Evolutionary conservation across 1,140 invertebrate species (phyloP), one percentile per base, ranked within the genome.

Genomic region (Drosophila albomicans): DNA sequence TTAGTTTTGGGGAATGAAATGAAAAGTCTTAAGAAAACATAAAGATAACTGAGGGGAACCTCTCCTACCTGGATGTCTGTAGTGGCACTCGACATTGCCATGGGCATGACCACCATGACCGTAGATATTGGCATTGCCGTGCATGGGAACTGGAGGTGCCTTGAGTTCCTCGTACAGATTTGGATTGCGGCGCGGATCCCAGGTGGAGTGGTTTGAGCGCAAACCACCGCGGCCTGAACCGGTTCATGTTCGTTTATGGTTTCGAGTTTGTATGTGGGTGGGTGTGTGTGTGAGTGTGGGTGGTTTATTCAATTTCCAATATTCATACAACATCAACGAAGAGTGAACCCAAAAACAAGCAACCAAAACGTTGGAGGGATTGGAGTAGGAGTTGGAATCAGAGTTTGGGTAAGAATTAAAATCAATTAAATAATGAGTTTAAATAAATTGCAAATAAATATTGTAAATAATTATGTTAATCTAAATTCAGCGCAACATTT

Each of bases 111-210:
- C 81, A 56, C 85, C 79, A 61, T 91, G 89, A 58, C 85, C 79
- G 58, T 91, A 91, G 51, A 88, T 84, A 65, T 89, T 89, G 63
- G 75, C 84, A 62, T 76, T 89, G 78, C 91, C 91, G 61, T 91
- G 90, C 79, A 92, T 74, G 56, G 92, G 92, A 35, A 93, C 94
- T 81, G 95, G 95, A 45, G 94, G 94, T n/a, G 92, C 86, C 90
- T 94, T 94, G 84, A 96, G 94, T 93, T 97, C 96, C 94, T 97
- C 97, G 93, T 98, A 98, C 58, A 92, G 78, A 93, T 97, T 96
- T 91, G 97, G 96, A 62, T 84, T 84, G 43, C 96, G 93, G 51
- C 96, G 94, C 54, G 96, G 96, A 93, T 97, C 96, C 97, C 96
- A 97, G 85, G 97, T 97, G 30, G 96, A 96, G 93, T 96, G 95